A percentile compares a stretch with the other conserved stretches of the same genome.
Evolutionary conservation across 2,888 invertebrate genomes (phyloP).

Genomic region (Masnerella sp.): DNA sequence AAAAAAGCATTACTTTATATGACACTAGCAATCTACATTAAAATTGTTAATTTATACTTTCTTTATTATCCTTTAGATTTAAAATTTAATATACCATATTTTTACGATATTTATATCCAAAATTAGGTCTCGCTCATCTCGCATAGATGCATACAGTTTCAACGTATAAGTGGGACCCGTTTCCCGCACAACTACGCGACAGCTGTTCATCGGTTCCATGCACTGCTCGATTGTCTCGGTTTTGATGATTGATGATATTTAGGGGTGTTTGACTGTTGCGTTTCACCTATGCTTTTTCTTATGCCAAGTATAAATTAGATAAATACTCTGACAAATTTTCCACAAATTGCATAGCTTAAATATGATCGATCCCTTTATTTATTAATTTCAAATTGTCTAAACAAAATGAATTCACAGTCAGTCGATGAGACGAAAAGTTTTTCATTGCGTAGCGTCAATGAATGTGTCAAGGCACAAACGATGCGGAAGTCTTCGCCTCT

Average conservation of each 20-base stretch:
- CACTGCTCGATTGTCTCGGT: conserved; percentile 80
- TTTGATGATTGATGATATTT: conserved; percentile 82
- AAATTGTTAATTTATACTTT: no score
- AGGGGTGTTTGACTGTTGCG: conserved; percentile 23
- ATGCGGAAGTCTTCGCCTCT: conserved; percentile 54
- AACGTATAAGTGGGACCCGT: conserved; percentile 71
- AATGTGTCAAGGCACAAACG: conserved; percentile 53
- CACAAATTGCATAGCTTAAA: no score
- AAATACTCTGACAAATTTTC: conserved; percentile 2
- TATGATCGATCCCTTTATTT: no score
- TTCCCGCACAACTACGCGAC: conserved; percentile 78
- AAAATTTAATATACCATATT: conserved; percentile 42
- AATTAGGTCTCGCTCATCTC: conserved; percentile 26
- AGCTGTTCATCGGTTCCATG: conserved; percentile 79
- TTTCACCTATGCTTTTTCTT: conserved; percentile 8
- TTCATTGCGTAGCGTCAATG: no score
- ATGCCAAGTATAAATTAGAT: conserved; percentile 11
- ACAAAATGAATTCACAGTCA: no score
- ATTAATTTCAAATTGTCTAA: no score
- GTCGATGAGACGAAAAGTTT: no score
- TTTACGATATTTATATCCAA: conserved; percentile 14
- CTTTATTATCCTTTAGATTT: no score
- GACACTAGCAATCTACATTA: no score
- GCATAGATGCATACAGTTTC: conserved; percentile 60
- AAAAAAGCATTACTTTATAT: no score